Percentiles rank a stretch among this genome's conserved stretches.
phyloP scores from a whole-genome alignment of 2,113 vertebrate genomes.

The Periophthalmus modestus region DNA sequence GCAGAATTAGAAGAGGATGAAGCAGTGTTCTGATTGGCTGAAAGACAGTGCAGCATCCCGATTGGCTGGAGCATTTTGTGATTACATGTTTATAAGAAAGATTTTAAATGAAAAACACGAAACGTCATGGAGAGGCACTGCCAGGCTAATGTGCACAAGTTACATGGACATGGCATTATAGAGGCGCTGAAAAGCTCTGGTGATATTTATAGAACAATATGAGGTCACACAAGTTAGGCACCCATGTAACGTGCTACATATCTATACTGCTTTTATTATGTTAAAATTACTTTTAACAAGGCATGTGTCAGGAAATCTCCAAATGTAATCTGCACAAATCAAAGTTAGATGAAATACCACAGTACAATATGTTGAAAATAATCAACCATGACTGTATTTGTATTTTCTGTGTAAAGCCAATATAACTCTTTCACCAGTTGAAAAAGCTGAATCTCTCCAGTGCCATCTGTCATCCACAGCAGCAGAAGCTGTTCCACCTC shows the following conservation, averaged over 20 bases:
- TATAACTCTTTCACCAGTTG: no score
- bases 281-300: neutral
- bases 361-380: neutral
- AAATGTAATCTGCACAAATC: neutral
- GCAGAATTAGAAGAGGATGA: conserved; percentile 11
- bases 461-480: no score
- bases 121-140: neutral
- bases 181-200: neutral
- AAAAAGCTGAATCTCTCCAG: no score
- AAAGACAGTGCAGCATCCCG: conserved; percentile 9
- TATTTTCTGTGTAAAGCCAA: no score
- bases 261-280: neutral
- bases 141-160: neutral
- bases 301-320: no score
- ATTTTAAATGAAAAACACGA: neutral
- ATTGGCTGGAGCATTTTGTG: neutral
- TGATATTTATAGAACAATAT: neutral
- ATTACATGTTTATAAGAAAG: conserved; percentile 18
- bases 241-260: neutral
- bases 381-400: no score
- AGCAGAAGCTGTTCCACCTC: no score
- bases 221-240: neutral
- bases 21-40: conserved; percentile 14
- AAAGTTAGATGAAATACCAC: neutral
- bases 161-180: neutral